Conservation (phyloP, 1,140 invertebrate genomes). For the Telenomus remus region DNA sequence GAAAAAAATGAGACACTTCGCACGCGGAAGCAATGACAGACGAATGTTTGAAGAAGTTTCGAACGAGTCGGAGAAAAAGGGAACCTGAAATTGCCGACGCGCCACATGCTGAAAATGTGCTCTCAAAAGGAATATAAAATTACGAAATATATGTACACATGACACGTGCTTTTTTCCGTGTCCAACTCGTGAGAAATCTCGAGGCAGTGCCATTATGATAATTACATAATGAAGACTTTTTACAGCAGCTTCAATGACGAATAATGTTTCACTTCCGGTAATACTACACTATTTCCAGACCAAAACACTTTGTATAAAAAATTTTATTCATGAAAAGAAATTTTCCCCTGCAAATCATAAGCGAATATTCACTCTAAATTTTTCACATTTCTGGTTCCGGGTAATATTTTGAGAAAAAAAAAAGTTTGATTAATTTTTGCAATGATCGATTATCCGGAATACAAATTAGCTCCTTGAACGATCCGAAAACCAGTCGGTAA, state of each 20-base stretch:
- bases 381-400: no score
- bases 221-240: conserved; percentile 36
- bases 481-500: neutral
- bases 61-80: conserved; percentile 8
- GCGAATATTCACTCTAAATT: no score
- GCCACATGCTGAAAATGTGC: conserved; percentile 44
- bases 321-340: no score
- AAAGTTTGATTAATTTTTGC: no score
- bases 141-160: conserved; percentile 7
- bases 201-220: conserved; percentile 22
- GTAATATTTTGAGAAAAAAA: no score
- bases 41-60: conserved; percentile 17
- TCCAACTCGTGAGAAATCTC: conserved; percentile 35
- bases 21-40: conserved; percentile 18
- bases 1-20: conserved; percentile 15
- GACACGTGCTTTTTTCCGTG: conserved; percentile 24
- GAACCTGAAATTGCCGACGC: conserved; percentile 15
- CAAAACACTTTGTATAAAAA: no score
- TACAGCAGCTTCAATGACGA: neutral
- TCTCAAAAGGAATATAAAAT: conserved; percentile 23
- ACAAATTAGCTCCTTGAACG: neutral
- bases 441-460: conserved; percentile 14
- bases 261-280: neutral
- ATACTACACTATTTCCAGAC: no score
- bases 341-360: no score